Base-by-base conservation (phyloP, 2,113 vertebrate genomes). In the Leptodactylus fuscus region DNA sequence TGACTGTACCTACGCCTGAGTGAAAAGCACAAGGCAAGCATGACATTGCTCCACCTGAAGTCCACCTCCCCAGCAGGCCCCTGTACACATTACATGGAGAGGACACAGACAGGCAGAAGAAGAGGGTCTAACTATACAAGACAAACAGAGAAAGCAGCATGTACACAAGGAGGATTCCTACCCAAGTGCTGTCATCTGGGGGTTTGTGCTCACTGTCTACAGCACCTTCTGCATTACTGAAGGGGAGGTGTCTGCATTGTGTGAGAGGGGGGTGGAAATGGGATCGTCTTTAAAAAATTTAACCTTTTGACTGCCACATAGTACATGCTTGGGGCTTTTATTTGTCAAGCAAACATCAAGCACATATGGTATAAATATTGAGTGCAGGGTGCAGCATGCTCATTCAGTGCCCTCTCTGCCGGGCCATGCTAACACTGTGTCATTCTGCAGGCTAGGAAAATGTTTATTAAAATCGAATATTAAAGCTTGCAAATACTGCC, bases 201-300 rank as follows among this genome's bases (percentile, higher is more conserved):
- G 32, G 69, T 48, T 44, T 74, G 51, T 32, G n/a, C 36, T 12
- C 4, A 46, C 49, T 8, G 82, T 73, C 49, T n/a, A 15, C 69
- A 75, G 81, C 81, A 83, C 69, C 81, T 83, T 41, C 49, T 74
- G 81, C 81, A 74, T 74, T 20, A 75, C 82, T 29, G 36, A 49
- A 75, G 82, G 82, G 82, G 82, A 83, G 82, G 82, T 27, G 49
- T 36, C 67, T 36, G 46, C 48, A 83, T 41, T 58, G 62, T 83
- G 49, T 18, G 49, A 27, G 69, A 38, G 81, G 81, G 81, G 62
- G 76, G 13, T 80, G 67, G 81, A 71, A 82, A 55, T 55, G 81
- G 81, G 81, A 83, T 53, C 22, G 81, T 73, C 81, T 73, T 55
- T 71, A 70, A 49, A 82, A 70, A 73, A 73, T 82, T 73, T 83